Evolutionary conservation across 2,113 vertebrate species (phyloP), one percentile per base, ranked within the genome.

Genomic region (Butorides virescens): DNA sequence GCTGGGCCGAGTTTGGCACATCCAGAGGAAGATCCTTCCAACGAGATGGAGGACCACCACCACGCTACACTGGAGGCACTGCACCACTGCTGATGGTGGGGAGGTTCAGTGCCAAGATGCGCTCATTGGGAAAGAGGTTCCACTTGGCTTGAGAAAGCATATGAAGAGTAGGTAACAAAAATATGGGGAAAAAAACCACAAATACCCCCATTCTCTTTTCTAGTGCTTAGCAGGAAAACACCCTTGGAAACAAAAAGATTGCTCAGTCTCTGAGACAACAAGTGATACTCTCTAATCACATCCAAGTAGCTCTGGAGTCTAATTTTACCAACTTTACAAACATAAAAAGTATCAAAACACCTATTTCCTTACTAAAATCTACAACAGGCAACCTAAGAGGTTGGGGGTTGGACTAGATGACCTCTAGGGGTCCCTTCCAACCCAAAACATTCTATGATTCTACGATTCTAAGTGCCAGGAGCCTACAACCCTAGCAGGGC

Each of bases 121-220:
- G 15, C 16, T 76, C 15, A 5, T 9, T 83, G 50, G 36, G 17
- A 93, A 86, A 62, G 4, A 47, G 16, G 6, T 90, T 71, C 14
- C 52, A 34, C 42, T 63, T 52, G 30, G 11, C 59, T 66, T 27
- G 14, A 77, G 59, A 91, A 65, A 82, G 10, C 7, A 34, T 36
- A 20, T 19, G 13, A 74, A 52, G 5, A 39, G 8, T 44, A 39
- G 58, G 25, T 13, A 89, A 87, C 17, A 84, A 13, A 4, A 52
- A 20, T 10, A 49, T 0, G 4, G 23, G 15, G 42, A 15, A 44
- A 47, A 27, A 67, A 50, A 32, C 2, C 25, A 56, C 2, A 0
- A 21, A 73, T 78, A 46, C 9, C 14, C 42, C 16, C 34, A 12
- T 52, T 81, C 20, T 55, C 36, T 86, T 67, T 50, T 50, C 23